Conservation (phyloP, 2,113 vertebrate genomes). For the Fulmarus glacialis region DNA sequence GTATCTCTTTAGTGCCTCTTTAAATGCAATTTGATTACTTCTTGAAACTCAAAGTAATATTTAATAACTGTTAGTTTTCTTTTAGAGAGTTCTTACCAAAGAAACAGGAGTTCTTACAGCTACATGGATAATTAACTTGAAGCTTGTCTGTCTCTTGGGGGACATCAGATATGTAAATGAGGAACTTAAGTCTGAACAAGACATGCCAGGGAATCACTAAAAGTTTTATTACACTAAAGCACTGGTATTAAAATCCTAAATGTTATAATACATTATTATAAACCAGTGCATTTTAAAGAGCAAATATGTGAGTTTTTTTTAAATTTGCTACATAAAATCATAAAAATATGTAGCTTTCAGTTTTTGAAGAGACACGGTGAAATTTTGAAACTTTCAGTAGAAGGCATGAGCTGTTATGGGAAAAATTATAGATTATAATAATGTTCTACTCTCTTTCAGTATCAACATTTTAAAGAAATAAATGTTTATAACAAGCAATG, state of each 20-base stretch:
- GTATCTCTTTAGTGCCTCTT: constrained; percentile 78
- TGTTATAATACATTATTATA: constrained; percentile 58
- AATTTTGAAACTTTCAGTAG: not conserved
- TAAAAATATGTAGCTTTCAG: constrained; percentile 27
- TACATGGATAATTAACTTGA: constrained; percentile 84
- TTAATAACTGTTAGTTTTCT: constrained; percentile 84
- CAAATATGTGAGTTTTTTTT: constrained; percentile 45
- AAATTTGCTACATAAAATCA: constrained; percentile 14
- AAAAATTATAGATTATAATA: not conserved
- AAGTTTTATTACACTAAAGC: constrained; percentile 79
- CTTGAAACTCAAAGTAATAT: constrained; percentile 77
- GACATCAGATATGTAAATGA: constrained; percentile 84
- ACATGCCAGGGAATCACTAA: constrained; percentile 73
- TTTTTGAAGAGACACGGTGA: constrained; percentile 29
- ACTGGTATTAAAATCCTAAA: constrained; percentile 58
- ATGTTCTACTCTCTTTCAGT: not conserved
- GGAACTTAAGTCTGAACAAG: constrained; percentile 77
- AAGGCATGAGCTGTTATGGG: not conserved
- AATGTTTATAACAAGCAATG: not conserved
- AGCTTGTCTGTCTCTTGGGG: constrained; percentile 80
- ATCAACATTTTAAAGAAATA: not conserved
- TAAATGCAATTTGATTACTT: constrained; percentile 75
- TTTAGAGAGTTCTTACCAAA: constrained; percentile 78
- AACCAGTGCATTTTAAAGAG: constrained; percentile 70
- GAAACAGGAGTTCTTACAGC: constrained; percentile 80